Evolutionary conservation across 2,113 vertebrate species (phyloP), one percentile per base, ranked within the genome.

Genomic region (Seriola dumerili): DNA sequence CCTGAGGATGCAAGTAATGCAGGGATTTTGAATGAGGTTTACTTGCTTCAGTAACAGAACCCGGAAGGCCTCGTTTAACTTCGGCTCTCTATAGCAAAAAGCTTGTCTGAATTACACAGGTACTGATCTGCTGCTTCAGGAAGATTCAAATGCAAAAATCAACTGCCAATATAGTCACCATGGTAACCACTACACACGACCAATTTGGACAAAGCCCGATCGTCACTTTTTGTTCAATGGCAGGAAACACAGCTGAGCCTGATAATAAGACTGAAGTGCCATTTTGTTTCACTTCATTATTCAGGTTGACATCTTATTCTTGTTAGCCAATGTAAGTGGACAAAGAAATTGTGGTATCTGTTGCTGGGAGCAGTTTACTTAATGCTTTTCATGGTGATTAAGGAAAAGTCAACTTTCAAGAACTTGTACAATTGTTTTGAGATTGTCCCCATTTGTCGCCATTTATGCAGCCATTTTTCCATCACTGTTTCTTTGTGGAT

Each of bases 221-320:
- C 2, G 11, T 55, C 50, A 21, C 29, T 21, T 77, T 38, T 44
- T 32, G 23, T 69, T 82, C 72, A 76, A 57, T 71, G 52, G 66
- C 38, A 64, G 58, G 58, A 57, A 46, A 32, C 65, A 3, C 25
- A 21, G 14, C 16, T 12, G 25, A 42, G 46, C 8, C 25, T 11
- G 55, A 29, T 29, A 29, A 29, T 29, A 2, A 29, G 29, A 2
- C 29, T 29, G 29, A 29, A 29, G 29, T 29, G 29, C 29, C 29
- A 29, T 29, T 29, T 62, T 19, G 40, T 14, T 50, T 76, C 17
- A 32, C 80, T 42, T 42, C 12, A 72, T 67, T 21, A 36, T 23
- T 42, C 14, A 48, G 58, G 16, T 34, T 6, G 29, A 65, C 52
- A 14, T 65, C 19, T 6, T 34, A 36, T 50, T 62, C 4, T 34